Evolutionary conservation across 1,140 invertebrate genomes (phyloP), one percentile per base, ranked within the genome.

Genomic region (Pseudobourletiella spinata): DNA sequence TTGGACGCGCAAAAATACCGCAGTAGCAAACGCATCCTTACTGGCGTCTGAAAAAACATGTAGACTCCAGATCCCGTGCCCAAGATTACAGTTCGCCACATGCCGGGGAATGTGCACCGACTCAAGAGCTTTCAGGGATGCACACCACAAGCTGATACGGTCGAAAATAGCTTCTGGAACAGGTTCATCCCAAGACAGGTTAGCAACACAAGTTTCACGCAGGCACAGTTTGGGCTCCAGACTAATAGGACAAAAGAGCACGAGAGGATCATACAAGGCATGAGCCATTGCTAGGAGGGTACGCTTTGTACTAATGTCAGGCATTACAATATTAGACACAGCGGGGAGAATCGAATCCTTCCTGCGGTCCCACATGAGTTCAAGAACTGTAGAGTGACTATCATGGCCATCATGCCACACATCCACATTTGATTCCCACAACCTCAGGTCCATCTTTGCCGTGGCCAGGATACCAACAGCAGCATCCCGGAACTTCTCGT

Each of bases 381-480:
- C 57, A 8, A 59, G 43, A 1, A 59, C 57, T 1, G 39, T 42
- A 3, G 22, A 11, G 6, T 18, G 1, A 3, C 18, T 26, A 29
- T 1, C 2, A n/a, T 2, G 0, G 16, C 2, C 14, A 24, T 3
- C 1, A 2, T 18, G 22, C 11, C 0, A 14, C 3, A 29, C 26
- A 14, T 18, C 42, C 8, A 0, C 2, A 25, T 26, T 18, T 14
- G 20, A 46, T 0, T 11, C 26, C 73, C 71, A 74, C 29, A 69
- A 59, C 61, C 73, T 18, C 3, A 75, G 25, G 20, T 73, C 68
- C 61, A 75, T 74, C 26, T 59, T 57, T 8, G 65, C 72, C 3
- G 57, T 18, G 2, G 14, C 18, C 65, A 74, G 65, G 0, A 71
- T 48, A 35, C 42, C 54, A 16, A 60, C 67, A 4, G 69, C 51